phyloP scores from a whole-genome alignment of 2,797 vertebrate species.

The Arrhamphus sclerolepis region DNA sequence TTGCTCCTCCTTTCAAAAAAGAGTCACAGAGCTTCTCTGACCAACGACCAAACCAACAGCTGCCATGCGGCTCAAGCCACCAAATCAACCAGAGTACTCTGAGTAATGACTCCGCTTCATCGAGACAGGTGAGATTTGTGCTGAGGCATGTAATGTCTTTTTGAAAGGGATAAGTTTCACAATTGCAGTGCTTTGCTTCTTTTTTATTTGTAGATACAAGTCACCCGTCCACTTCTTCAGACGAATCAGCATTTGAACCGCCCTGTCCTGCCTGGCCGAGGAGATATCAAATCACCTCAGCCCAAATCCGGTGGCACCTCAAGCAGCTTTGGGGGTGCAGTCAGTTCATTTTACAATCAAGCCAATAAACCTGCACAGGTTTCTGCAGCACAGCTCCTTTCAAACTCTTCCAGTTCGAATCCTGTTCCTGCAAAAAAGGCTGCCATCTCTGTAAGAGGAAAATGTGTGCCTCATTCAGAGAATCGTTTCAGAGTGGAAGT shows the following conservation, averaged over 20 bases:
- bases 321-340: slow-evolving; percentile 25
- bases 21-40: slow-evolving; percentile 3
- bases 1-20: slow-evolving; percentile 29
- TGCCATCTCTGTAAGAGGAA: slow-evolving; percentile 76
- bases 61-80: slow-evolving; percentile 1
- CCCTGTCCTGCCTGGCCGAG: slow-evolving; percentile 15
- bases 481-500: slow-evolving; percentile 90
- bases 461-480: slow-evolving; percentile 81
- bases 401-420: slow-evolving; percentile 27
- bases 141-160: not conserved
- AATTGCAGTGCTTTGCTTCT: not conserved
- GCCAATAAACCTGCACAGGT: slow-evolving; percentile 41
- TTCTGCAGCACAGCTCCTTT: slow-evolving; percentile 36
- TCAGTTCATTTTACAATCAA: slow-evolving; percentile 67
- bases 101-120: slow-evolving; percentile 6
- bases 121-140: slow-evolving; percentile 48
- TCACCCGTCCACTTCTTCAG: slow-evolving; percentile 50
- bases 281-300: slow-evolving; percentile 40
- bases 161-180: not conserved
- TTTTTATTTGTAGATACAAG: slow-evolving; percentile 50
- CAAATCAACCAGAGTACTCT: slow-evolving; percentile 18
- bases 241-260: slow-evolving; percentile 33
- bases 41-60: slow-evolving; percentile 7
- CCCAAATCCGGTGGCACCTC: slow-evolving; percentile 22
- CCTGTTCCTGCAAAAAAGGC: slow-evolving; percentile 69